Evolutionary conservation across 1,140 invertebrate genomes (phyloP), one percentile per base, ranked within the genome.

Genomic region (Drosophila seguyi): DNA sequence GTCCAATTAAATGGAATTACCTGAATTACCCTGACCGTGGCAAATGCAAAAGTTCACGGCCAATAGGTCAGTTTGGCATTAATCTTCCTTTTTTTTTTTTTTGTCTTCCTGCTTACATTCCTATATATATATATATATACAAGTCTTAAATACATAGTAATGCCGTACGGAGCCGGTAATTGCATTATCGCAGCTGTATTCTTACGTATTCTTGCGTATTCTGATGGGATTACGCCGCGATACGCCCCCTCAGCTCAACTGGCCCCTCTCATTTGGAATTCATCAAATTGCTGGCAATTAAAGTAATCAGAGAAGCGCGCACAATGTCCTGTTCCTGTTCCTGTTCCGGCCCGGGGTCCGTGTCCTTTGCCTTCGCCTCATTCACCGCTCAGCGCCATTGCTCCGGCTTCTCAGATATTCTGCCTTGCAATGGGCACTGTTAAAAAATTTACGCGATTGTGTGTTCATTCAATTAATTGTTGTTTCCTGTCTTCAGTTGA

Each of bases 31-130:
- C 11, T 62, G 67, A 8, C 47, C 44, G 58, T 65, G 55, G 13
- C 14, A 85, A 85, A 85, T 71, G 79, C 79, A 79, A 85, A 77
- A 87, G 83, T 87, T 85, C 82, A 85, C 20, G 82, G 81, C 47
- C 82, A 62, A 76, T 45, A 42, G 47, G 39, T 65, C 67, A 75
- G 69, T 66, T 84, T 39, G 29, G 60, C 63, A 80, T 61, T 80
- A 73, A 84, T 83, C 69, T 52, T 38, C 45, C 13, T 11, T 44
- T 42, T 60, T 38, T 60, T 41, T 55, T 53, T 16, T 11, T 44
- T 42, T 60, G 45, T 60, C 48, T 55, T 53, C 31, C 20, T n/a
- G 14, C 41, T 22, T 27, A 36, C 36, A 27, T 45, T 66, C 13
- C 22, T 3, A 6, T 20, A 38, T 6, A 27, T 13, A 38, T 29